Base-by-base conservation (phyloP, 2,113 vertebrate genomes). In the Neogobius melanostomus region DNA sequence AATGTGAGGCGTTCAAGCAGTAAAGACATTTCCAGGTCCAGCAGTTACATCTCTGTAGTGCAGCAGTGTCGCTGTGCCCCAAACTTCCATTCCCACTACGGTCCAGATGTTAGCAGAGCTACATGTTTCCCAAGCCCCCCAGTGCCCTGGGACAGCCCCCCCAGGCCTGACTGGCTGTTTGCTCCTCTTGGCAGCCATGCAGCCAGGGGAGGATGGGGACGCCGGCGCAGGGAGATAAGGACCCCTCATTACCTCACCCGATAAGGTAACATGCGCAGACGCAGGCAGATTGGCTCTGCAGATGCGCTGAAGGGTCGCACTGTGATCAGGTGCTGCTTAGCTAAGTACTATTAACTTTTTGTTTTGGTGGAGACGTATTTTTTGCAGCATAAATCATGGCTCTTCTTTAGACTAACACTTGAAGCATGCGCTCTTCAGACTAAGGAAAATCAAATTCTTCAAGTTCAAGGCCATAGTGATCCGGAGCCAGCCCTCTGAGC, bases 211-310 rank as follows among this genome's bases (percentile, higher is more conserved):
- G 89, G 89, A 85, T 84, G 77, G 64, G 85, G 74, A 84, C 62
- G 82, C 85, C 82, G 82, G 66, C 76, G 76, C 68, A 77, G 89
- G 62, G 71, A 91, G 91, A 92, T 92, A 92, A 92, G 83, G 87
- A 83, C 86, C 86, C 80, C 79, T 77, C 90, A 92, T 92, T 92
- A 92, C 89, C 89, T 92, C 91, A 91, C 90, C 89, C 83, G 85
- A 91, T 92, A 91, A 90, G 90, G 87, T 85, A 82, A 84, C 66
- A 66, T 83, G 80, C 65, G 69, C 74, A 81, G 84, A 78, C 47
- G 8, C 17, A 77, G 64, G 67, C 56, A 15, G 50, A 70, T 66
- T 56, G 72, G 64, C 59, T 59, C 28, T 59, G 56, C 56, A 42
- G 56, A 59, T 59, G 56, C 6, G 6, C 12, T 21, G 17, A 2